Conservation (phyloP, 2,888 invertebrate species). For the Pristionchus japonicus region DNA sequence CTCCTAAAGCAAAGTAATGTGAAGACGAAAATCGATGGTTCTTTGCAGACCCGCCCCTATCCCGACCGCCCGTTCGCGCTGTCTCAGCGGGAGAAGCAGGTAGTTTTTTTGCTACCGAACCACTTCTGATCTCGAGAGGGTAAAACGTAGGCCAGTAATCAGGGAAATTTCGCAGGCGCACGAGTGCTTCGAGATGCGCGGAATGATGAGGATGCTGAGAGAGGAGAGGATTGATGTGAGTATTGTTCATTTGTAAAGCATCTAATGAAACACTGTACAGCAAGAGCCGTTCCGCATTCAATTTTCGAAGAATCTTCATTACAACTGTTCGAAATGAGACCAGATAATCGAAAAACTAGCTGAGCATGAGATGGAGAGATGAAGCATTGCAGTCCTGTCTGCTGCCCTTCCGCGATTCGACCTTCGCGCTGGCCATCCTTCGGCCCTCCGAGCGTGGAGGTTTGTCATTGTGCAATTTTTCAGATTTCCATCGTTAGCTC, state of each 20-base stretch:
- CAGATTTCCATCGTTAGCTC: too few relatives aligned
- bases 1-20: background rate
- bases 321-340: too few relatives aligned
- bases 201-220: background rate
- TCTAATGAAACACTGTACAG: too few relatives aligned
- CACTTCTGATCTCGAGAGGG: too few relatives aligned
- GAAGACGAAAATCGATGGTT: background rate
- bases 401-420: constrained; percentile 19
- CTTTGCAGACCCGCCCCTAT: background rate
- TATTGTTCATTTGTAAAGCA: background rate
- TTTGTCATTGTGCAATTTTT: background rate
- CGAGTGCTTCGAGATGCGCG: constrained; percentile 12
- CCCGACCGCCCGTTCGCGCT: constrained; percentile 19
- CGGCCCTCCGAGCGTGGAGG: constrained; percentile 9
- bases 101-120: too few relatives aligned
- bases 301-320: too few relatives aligned
- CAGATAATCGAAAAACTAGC: too few relatives aligned
- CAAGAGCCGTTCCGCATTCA: too few relatives aligned
- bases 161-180: too few relatives aligned
- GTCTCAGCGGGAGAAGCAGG: background rate
- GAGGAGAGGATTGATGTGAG: background rate
- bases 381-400: background rate
- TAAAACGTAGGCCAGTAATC: too few relatives aligned
- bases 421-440: background rate
- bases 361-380: too few relatives aligned